phyloP scores from a whole-genome alignment of 1,140 invertebrate genomes.

The Anastrepha obliqua region DNA sequence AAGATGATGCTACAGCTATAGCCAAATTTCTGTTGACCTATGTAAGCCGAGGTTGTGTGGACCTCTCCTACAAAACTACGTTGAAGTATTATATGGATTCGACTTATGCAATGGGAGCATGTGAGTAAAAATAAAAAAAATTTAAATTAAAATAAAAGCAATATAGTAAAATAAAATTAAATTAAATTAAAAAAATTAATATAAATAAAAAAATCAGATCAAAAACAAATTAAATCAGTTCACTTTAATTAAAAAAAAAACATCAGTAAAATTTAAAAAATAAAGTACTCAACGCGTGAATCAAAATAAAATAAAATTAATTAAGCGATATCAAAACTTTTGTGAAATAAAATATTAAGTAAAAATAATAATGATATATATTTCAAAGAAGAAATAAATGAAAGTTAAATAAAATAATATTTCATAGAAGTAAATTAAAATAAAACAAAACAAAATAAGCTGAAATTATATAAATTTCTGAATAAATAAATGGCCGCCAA shows the following conservation, averaged over 20 bases:
- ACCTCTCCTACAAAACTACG: conserved; percentile 62
- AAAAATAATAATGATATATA: no score
- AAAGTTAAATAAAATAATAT: no score
- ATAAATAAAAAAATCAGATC: not conserved
- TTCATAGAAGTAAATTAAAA: no score
- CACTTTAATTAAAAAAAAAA: not conserved
- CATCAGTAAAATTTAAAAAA: no score
- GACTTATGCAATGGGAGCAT: conserved; percentile 59
- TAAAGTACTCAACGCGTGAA: not conserved
- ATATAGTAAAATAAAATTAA: conserved; percentile 10
- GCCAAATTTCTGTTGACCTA: conserved; percentile 64
- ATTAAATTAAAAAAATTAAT: not conserved
- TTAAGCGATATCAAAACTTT: not conserved
- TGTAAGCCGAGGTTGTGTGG: conserved; percentile 61
- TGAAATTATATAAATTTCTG: no score
- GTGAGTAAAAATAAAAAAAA: conserved; percentile 60
- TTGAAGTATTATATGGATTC: conserved; percentile 62
- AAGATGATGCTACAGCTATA: conserved; percentile 65
- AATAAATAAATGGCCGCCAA: no score
- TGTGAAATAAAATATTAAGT: not conserved
- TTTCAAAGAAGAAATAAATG: no score
- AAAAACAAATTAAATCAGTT: not conserved
- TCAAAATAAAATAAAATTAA: not conserved
- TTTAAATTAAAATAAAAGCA: not conserved
- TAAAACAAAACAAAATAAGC: no score